phyloP scores from a whole-genome alignment of 2,113 vertebrate genomes.

The Sinocyclocheilus anshuiensis region DNA sequence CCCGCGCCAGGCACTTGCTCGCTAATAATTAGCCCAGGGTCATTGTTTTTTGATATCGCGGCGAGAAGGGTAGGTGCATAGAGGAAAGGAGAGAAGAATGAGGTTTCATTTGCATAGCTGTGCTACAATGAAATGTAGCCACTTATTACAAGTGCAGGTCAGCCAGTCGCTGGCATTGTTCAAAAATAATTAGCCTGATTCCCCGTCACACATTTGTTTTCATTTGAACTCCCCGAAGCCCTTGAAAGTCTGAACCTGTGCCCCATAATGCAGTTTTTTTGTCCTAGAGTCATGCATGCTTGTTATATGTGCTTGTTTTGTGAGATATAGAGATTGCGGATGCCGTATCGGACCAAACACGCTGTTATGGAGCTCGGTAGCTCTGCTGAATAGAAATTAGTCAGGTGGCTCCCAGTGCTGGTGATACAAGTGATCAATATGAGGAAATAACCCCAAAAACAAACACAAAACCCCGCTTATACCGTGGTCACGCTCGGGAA shows the following conservation, averaged over 20 bases:
- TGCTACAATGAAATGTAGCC: slow-evolving; percentile 62
- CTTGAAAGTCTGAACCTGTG: slow-evolving; percentile 13
- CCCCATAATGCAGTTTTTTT: not conserved
- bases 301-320: not conserved
- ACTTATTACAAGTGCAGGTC: slow-evolving; percentile 62
- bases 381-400: slow-evolving; percentile 17
- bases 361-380: not conserved
- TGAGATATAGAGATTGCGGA: not conserved
- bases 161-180: slow-evolving; percentile 51
- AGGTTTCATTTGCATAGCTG: slow-evolving; percentile 70
- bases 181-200: slow-evolving; percentile 67
- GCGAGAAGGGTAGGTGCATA: slow-evolving; percentile 23
- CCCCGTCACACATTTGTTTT: slow-evolving; percentile 53
- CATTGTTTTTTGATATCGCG: slow-evolving; percentile 70
- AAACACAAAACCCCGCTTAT: not conserved
- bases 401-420: slow-evolving; percentile 7
- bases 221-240: slow-evolving; percentile 27
- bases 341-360: not conserved
- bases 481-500: not conserved
- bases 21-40: slow-evolving; percentile 71
- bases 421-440: slow-evolving; percentile 21
- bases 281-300: not conserved
- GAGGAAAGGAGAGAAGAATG: slow-evolving; percentile 37
- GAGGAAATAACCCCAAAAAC: slow-evolving; percentile 10
- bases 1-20: slow-evolving; percentile 30